phyloP scores from a whole-genome alignment of 1,140 invertebrate genomes.

The Saxidomus purpurata region DNA sequence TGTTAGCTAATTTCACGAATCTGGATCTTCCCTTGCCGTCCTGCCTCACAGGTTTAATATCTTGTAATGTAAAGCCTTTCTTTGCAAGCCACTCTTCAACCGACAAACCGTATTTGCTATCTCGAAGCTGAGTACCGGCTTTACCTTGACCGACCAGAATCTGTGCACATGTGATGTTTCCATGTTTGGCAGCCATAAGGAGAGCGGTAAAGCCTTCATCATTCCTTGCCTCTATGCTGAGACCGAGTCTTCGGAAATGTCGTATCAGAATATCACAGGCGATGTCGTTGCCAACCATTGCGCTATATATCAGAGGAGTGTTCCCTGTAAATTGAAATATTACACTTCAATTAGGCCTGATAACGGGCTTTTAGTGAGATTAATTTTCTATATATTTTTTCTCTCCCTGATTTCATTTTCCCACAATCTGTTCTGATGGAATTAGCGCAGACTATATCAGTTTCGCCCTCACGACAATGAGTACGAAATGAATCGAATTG shows the following conservation, averaged over 20 bases:
- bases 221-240: conserved; percentile 82
- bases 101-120: conserved; percentile 72
- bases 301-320: conserved; percentile 82
- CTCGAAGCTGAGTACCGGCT: conserved; percentile 74
- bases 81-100: conserved; percentile 70
- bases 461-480: neutral
- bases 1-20: conserved; percentile 55
- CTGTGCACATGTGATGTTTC: conserved; percentile 81
- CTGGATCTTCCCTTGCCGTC: conserved; percentile 53
- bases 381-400: neutral
- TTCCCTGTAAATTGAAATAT: conserved; percentile 92
- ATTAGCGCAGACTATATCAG: conserved; percentile 2
- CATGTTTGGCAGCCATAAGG: conserved; percentile 80
- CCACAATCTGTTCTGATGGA: neutral
- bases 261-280: conserved; percentile 81
- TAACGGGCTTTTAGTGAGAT: conserved; percentile 16
- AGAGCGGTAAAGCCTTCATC: conserved; percentile 82
- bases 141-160: conserved; percentile 81
- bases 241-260: conserved; percentile 82
- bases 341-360: conserved; percentile 20
- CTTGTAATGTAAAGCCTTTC: conserved; percentile 69
- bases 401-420: neutral
- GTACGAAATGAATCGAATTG: neutral
- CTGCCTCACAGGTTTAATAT: conserved; percentile 62
- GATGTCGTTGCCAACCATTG: conserved; percentile 83